A percentile compares a stretch with the other conserved stretches of the same genome.
phyloP scores from a whole-genome alignment of 2,113 vertebrate species.

The Spea bombifrons region DNA sequence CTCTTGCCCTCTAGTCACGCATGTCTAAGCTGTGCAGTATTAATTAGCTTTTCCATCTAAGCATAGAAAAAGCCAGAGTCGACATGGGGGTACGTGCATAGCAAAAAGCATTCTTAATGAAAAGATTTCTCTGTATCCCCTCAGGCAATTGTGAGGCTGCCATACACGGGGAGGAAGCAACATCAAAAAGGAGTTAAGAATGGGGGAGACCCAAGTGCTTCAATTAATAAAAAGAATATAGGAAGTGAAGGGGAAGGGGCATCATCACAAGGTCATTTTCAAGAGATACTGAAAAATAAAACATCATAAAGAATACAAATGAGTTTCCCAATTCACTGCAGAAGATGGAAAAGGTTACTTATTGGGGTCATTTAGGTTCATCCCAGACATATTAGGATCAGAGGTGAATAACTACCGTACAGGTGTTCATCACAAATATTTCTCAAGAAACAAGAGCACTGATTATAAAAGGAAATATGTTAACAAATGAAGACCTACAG shows the following conservation, averaged over 20 bases:
- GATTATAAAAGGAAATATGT: no score
- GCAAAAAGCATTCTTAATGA: slow-evolving; percentile 34
- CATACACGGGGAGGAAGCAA: not conserved
- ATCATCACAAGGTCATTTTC: not conserved
- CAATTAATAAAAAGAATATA: not conserved
- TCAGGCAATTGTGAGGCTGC: slow-evolving; percentile 33
- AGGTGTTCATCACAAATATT: slow-evolving; percentile 22
- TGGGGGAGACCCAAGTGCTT: not conserved
- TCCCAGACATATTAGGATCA: not conserved
- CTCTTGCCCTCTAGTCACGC: slow-evolving; percentile 24
- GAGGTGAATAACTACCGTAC: slow-evolving; percentile 7
- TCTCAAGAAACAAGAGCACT: not conserved
- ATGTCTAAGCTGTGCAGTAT: slow-evolving; percentile 18
- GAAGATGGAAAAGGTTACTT: not conserved
- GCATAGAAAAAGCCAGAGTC: slow-evolving; percentile 21
- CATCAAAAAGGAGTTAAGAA: slow-evolving; percentile 7
- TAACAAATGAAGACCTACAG: no score
- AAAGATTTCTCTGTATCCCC: slow-evolving; percentile 29
- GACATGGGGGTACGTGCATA: slow-evolving; percentile 32
- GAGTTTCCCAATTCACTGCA: not conserved
- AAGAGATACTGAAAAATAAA: slow-evolving; percentile 3
- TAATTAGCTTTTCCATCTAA: slow-evolving; percentile 35
- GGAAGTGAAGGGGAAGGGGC: slow-evolving; percentile 8
- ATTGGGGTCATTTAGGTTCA: not conserved
- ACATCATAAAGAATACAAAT: not conserved